Conservation (phyloP, 1,140 invertebrate genomes). For the Drosophila nikananu region DNA sequence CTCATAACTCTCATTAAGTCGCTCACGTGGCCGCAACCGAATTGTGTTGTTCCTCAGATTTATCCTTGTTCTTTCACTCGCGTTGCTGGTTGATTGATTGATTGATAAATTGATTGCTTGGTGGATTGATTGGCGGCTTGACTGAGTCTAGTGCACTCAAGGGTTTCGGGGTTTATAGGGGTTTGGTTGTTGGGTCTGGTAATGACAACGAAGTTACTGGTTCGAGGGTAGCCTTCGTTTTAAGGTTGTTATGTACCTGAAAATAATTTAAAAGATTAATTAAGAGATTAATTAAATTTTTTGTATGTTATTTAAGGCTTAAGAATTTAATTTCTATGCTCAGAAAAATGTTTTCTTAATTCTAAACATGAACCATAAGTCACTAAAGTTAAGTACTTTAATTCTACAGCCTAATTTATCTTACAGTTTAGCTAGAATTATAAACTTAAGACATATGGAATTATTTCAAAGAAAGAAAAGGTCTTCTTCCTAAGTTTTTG, state of each 20-base stretch:
- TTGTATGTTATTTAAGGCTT: too few species aligned
- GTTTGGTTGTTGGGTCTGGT: not conserved
- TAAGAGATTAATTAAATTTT: too few species aligned
- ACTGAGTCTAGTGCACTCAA: slow-evolving; percentile 8
- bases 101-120: slow-evolving; percentile 2
- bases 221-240: slow-evolving; percentile 31
- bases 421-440: not conserved
- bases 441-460: not conserved
- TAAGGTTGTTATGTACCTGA: slow-evolving; percentile 48
- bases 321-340: too few species aligned
- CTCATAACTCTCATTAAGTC: slow-evolving; percentile 87
- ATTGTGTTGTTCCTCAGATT: slow-evolving; percentile 15
- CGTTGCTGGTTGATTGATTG: slow-evolving; percentile 14
- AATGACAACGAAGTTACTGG: not conserved
- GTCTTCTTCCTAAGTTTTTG: not conserved
- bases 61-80: slow-evolving; percentile 16
- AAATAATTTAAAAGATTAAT: not conserved
- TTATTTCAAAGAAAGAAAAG: not conserved
- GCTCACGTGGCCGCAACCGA: slow-evolving; percentile 30
- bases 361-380: accelerated
- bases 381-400: too few species aligned
- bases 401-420: not conserved
- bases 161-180: not conserved
- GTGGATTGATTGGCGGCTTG: slow-evolving; percentile 14
- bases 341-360: not conserved